Conservation (phyloP, 2,888 invertebrate species). For the Eucera pruinosa region DNA sequence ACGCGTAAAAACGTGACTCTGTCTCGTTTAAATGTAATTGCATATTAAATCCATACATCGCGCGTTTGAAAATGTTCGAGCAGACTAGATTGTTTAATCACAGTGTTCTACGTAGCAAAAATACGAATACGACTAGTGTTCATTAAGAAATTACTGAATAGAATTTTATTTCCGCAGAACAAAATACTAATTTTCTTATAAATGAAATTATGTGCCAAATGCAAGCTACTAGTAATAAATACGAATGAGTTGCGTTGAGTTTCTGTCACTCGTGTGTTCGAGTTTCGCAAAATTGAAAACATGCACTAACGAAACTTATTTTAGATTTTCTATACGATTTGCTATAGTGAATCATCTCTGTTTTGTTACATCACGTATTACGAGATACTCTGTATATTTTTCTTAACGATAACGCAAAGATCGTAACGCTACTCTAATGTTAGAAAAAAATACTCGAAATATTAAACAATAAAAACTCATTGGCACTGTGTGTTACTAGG, state of each 20-base stretch:
- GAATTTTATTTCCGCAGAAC: neutral
- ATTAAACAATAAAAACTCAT: neutral
- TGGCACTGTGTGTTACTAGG: conserved; percentile 4
- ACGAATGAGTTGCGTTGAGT: too few species aligned
- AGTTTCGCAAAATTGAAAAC: neutral
- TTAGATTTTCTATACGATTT: too few species aligned
- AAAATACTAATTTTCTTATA: too few species aligned
- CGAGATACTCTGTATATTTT: neutral
- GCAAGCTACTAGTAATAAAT: too few species aligned
- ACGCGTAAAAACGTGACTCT: neutral
- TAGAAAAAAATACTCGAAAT: neutral
- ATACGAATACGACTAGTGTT: too few species aligned
- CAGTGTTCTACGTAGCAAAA: conserved; percentile 10
- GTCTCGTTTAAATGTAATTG: neutral
- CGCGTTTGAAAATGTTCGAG: neutral
- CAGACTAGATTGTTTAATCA: conserved; percentile 17
- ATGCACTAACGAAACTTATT: neutral
- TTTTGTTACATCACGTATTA: neutral
- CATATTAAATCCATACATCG: neutral
- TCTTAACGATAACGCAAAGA: too few species aligned
- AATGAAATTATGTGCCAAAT: too few species aligned
- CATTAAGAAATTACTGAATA: neutral
- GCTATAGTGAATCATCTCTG: neutral
- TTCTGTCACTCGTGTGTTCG: too few species aligned
- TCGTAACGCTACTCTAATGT: neutral